Percentiles rank a stretch among this genome's conserved stretches.
phyloP scores from a whole-genome alignment of 2,888 invertebrate species.

The Nomada fabriciana region DNA sequence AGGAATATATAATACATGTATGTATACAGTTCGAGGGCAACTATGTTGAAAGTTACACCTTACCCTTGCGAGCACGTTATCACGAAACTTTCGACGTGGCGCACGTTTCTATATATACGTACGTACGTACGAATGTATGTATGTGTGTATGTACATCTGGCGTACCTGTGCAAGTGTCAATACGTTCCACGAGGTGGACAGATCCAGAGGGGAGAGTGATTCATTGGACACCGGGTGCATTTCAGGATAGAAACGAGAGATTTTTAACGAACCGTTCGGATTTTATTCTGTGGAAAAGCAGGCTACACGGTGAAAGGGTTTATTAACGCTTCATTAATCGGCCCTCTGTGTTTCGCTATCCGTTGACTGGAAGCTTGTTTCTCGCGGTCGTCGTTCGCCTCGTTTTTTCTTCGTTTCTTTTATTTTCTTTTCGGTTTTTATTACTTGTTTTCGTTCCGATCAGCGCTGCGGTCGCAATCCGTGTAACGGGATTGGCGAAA shows the following conservation, averaged over 20 bases:
- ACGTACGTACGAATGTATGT: slow-evolving; percentile 16
- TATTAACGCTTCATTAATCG: slow-evolving; percentile 39
- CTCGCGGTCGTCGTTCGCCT: neutral
- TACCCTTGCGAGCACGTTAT: slow-evolving; percentile 62
- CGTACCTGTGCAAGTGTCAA: neutral
- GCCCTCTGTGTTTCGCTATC: neutral
- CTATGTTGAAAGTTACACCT: slow-evolving; percentile 61
- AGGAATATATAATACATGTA: neutral
- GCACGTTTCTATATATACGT: slow-evolving; percentile 13
- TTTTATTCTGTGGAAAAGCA: slow-evolving; percentile 15
- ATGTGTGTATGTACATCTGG: neutral
- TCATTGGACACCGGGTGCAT: neutral
- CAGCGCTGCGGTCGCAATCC: neutral
- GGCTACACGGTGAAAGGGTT: slow-evolving; percentile 12
- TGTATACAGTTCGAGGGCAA: slow-evolving; percentile 24
- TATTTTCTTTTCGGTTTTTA: neutral
- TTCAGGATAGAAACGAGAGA: neutral
- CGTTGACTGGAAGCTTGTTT: slow-evolving; percentile 7
- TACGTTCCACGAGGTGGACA: neutral
- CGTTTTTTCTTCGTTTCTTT: neutral
- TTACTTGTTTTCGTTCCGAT: neutral
- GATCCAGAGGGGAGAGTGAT: neutral
- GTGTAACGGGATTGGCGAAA: neutral
- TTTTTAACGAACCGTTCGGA: slow-evolving; percentile 13
- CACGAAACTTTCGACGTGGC: slow-evolving; percentile 56